Evolutionary conservation across 1,140 invertebrate species (phyloP).

Genomic region (Eupristina koningsbergeri): DNA sequence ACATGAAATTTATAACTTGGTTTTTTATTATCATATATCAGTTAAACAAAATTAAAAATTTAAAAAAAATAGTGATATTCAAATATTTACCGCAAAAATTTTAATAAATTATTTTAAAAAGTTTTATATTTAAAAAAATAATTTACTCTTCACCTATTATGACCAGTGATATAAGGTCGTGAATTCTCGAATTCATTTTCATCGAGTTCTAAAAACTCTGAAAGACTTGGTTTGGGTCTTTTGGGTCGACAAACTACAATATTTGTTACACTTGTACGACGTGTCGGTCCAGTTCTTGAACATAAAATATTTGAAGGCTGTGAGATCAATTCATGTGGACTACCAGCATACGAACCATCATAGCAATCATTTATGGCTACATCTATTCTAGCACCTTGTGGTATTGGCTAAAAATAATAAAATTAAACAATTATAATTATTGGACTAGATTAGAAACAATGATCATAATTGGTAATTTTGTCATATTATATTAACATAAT

Average conservation of each 20-base stretch:
- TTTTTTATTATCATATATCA: neutral
- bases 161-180: slow-evolving; percentile 89
- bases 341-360: slow-evolving; percentile 96
- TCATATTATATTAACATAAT: no score
- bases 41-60: no score
- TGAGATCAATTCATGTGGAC: slow-evolving; percentile 90
- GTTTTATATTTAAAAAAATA: no score
- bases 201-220: slow-evolving; percentile 88
- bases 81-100: no score
- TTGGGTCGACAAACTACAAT: slow-evolving; percentile 90
- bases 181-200: slow-evolving; percentile 87
- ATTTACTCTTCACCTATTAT: slow-evolving; percentile 81
- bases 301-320: slow-evolving; percentile 79
- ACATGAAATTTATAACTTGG: no score
- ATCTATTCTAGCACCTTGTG: slow-evolving; percentile 90
- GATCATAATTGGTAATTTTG: neutral
- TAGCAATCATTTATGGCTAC: slow-evolving; percentile 96
- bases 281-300: slow-evolving; percentile 86
- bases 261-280: slow-evolving; percentile 89
- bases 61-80: no score
- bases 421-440: neutral
- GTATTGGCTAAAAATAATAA: slow-evolving; percentile 78
- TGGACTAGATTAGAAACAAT: neutral
- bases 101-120: no score
- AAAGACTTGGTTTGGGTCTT: slow-evolving; percentile 81